Conservation (phyloP, 2,888 invertebrate genomes). For the Cosmia trapezina region DNA sequence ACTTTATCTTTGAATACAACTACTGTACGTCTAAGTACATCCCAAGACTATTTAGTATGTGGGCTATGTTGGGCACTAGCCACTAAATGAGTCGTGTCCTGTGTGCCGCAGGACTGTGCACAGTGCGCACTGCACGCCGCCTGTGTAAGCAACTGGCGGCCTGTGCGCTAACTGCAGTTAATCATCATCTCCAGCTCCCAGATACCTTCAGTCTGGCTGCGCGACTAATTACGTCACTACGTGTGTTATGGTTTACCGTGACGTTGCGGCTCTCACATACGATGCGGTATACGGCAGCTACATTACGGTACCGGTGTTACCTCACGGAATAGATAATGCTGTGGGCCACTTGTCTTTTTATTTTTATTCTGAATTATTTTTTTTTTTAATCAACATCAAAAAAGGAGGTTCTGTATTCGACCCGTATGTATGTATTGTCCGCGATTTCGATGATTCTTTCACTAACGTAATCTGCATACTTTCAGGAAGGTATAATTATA, state of each 20-base stretch:
- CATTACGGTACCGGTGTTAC: slow-evolving; percentile 2
- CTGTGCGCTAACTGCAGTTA: neutral
- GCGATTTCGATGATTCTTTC: too few species aligned
- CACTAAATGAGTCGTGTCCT: neutral
- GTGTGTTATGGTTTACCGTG: slow-evolving; percentile 14
- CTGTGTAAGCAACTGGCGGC: slow-evolving; percentile 47
- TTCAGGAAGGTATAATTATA: too few species aligned
- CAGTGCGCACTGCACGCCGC: neutral
- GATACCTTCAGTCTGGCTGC: slow-evolving; percentile 9
- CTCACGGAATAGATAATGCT: neutral
- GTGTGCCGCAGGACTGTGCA: too few species aligned
- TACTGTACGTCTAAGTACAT: neutral
- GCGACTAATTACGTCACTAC: slow-evolving; percentile 19
- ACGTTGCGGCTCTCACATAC: neutral
- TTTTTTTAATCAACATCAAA: too few species aligned
- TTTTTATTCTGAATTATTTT: too few species aligned
- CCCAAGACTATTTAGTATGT: neutral
- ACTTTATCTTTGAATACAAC: neutral
- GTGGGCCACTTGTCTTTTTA: too few species aligned
- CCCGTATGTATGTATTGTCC: too few species aligned
- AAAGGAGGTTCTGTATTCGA: too few species aligned
- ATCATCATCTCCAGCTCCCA: neutral
- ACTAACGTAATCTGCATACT: too few species aligned
- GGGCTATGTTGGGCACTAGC: slow-evolving; percentile 31
- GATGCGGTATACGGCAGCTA: neutral